Conservation (phyloP, 2,797 vertebrate genomes). For the Cryptoblepharus egeriae region DNA sequence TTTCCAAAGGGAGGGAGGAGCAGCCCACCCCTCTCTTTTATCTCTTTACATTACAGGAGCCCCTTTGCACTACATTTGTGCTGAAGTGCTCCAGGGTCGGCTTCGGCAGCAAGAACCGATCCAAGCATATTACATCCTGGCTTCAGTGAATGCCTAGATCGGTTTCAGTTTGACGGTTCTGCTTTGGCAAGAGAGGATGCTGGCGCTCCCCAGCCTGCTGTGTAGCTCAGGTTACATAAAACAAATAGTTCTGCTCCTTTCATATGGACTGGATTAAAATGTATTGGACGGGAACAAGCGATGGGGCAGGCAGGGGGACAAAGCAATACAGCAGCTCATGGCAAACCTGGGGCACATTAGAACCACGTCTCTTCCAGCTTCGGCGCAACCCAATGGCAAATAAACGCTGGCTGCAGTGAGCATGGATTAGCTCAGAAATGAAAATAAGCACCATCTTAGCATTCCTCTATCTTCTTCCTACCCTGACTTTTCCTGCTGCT, state of each 20-base stretch:
- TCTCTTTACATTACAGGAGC: slow-evolving; percentile 70
- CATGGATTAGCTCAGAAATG: slow-evolving; percentile 49
- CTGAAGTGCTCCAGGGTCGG: slow-evolving; percentile 72
- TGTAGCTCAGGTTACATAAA: slow-evolving; percentile 76
- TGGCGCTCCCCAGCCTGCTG: slow-evolving; percentile 67
- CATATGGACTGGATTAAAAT: slow-evolving; percentile 77
- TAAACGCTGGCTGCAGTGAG: slow-evolving; percentile 66
- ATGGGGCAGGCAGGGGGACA: slow-evolving; percentile 49
- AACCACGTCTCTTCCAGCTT: slow-evolving; percentile 68
- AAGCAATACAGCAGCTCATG: slow-evolving; percentile 12
- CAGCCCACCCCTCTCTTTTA: slow-evolving; percentile 19
- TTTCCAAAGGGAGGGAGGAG: slow-evolving; percentile 62
- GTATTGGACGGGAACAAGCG: slow-evolving; percentile 41
- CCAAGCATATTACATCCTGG: slow-evolving; percentile 75
- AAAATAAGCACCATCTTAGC: slow-evolving; percentile 32
- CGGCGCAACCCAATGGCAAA: slow-evolving; percentile 58
- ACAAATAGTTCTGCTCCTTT: slow-evolving; percentile 74
- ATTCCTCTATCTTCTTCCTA: not conserved
- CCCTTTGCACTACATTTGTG: slow-evolving; percentile 66
- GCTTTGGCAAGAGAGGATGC: slow-evolving; percentile 69
- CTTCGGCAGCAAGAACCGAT: slow-evolving; percentile 67
- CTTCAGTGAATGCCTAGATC: slow-evolving; percentile 72
- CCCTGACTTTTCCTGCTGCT: not conserved
- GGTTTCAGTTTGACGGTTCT: slow-evolving; percentile 72
- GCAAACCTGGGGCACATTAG: slow-evolving; percentile 72